Conservation (phyloP, 92 coral and sea anemone species). For the Heliopora coerulea region DNA sequence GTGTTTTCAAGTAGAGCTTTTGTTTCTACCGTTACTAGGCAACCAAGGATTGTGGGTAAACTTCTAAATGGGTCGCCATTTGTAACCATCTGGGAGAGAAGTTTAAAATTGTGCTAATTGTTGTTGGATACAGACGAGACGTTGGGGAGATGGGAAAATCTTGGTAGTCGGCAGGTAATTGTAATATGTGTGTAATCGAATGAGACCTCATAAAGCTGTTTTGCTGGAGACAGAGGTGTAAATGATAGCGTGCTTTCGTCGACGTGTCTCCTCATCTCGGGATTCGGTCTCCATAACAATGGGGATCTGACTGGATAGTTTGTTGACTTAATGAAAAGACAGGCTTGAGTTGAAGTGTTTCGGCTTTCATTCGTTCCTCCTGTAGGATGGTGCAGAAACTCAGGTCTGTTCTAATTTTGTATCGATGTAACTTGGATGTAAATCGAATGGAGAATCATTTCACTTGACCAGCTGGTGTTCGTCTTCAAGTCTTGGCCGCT, state of each 20-base stretch:
- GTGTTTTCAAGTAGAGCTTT: conserved; percentile 19
- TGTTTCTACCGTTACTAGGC: conserved; percentile 26
- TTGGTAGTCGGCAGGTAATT: conserved; percentile 1
- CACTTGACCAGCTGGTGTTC: neutral
- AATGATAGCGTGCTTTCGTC: no score
- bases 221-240: no score
- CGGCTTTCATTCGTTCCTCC: neutral
- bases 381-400: neutral
- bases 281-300: no score
- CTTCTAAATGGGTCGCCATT: conserved; percentile 8
- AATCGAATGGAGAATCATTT: conserved; percentile 12
- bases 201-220: no score
- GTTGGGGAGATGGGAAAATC: neutral
- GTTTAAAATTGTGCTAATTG: neutral
- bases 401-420: neutral
- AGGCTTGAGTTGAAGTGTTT: neutral
- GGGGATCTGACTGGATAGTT: no score
- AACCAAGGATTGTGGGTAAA: conserved; percentile 14
- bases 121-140: neutral
- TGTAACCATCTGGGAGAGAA: conserved; percentile 5
- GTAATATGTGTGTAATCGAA: no score
- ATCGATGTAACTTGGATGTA: conserved; percentile 1
- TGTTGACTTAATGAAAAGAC: no score
- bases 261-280: no score
- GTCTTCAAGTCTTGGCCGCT: conserved; percentile 3